These are phyloP conservation scores for Calameuta filiformis DNA, from an alignment of 2,888 invertebrate genomes.

Conservation along the genomic window DNA sequence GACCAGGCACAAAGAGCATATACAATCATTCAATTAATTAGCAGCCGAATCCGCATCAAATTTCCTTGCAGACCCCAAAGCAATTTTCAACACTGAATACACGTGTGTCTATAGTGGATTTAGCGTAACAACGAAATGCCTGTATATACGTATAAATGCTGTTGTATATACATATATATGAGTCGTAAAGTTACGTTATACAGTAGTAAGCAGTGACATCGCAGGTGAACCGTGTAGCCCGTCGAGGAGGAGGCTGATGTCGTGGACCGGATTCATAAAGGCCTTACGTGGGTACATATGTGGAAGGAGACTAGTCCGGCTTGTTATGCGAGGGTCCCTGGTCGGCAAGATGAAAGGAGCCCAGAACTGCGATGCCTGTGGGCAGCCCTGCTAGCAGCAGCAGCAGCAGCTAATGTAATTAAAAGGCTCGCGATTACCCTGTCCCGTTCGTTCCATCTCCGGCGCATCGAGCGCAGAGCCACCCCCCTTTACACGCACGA, in stretches of 20 bases:
- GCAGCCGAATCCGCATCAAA: not conserved
- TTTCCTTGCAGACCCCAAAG: not conserved
- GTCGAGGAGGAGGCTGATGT: not conserved
- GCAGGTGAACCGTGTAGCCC: not conserved
- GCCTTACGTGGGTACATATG: not conserved
- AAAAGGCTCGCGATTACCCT: constrained; percentile 45
- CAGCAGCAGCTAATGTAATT: constrained; percentile 49
- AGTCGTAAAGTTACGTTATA: not conserved
- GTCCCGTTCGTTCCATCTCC: constrained; percentile 1
- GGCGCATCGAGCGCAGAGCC: not conserved
- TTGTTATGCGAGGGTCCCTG: constrained; percentile 18
- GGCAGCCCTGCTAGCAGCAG: constrained; percentile 26
- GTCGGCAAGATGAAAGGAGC: constrained; percentile 43
- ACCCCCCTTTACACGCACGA: not conserved
- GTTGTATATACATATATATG: not conserved
- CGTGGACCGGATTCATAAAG: not conserved
- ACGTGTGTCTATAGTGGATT: not conserved
- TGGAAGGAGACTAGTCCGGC: constrained; percentile 5
- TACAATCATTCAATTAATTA: not conserved
- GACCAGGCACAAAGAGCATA: not conserved
- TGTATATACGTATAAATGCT: not conserved
- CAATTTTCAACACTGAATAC: not conserved
- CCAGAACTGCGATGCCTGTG: constrained; percentile 29
- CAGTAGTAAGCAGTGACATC: not conserved
- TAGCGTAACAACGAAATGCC: not conserved